phyloP scores from a whole-genome alignment of 1,140 invertebrate species.

The Cotesia vestalis region DNA sequence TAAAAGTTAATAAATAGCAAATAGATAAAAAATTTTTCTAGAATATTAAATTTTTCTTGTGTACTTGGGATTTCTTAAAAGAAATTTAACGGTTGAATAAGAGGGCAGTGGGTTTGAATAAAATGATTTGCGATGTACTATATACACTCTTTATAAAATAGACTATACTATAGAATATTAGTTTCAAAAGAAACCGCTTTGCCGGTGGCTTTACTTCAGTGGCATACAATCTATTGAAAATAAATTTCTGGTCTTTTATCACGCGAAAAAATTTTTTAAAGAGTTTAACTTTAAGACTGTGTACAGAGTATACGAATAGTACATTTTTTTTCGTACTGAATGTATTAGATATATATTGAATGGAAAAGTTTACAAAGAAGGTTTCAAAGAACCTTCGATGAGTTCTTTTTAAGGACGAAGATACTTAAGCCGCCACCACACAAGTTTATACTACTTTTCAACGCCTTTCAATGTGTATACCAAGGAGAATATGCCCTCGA shows the following conservation, averaged over 20 bases:
- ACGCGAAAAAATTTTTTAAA: too few species aligned
- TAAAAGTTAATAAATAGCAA: not conserved
- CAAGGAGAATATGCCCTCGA: too few species aligned
- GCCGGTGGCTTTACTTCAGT: not conserved
- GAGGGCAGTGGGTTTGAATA: slow-evolving; percentile 7
- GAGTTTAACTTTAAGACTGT: too few species aligned
- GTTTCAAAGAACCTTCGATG: not conserved
- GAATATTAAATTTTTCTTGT: too few species aligned
- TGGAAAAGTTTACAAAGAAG: not conserved
- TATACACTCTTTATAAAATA: not conserved
- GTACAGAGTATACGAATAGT: too few species aligned
- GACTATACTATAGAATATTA: slow-evolving; percentile 6
- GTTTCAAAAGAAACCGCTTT: slow-evolving; percentile 11
- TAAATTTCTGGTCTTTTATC: not conserved
- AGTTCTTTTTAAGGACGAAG: slow-evolving; percentile 5
- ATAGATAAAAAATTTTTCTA: not conserved
- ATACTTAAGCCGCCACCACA: slow-evolving; percentile 4
- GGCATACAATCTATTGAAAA: not conserved
- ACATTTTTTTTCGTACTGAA: too few species aligned
- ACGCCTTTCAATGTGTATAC: slow-evolving; percentile 5
- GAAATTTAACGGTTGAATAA: slow-evolving; percentile 8
- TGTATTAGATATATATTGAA: not conserved
- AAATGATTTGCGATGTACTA: not conserved
- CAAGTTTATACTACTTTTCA: slow-evolving; percentile 3
- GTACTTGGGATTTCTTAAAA: not conserved